Percentiles rank a stretch among this genome's conserved stretches.
Conservation (phyloP, 2,113 vertebrate genomes). For the Callopanchax toddi region DNA sequence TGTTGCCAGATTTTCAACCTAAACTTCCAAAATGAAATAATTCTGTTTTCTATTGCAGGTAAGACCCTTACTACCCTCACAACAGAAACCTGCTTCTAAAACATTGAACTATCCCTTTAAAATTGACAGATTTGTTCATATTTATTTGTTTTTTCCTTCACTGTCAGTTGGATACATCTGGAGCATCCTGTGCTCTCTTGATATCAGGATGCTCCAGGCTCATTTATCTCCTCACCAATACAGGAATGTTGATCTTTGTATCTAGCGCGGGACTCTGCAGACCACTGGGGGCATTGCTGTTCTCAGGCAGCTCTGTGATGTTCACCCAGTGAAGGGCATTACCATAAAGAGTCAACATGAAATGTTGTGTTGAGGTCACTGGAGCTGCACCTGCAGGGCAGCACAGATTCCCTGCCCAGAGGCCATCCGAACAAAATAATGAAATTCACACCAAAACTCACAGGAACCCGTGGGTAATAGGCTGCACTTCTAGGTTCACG, state of each 20-base stretch:
- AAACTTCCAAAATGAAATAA: too few species aligned
- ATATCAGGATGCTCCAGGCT: neutral
- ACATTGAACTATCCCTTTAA: too few species aligned
- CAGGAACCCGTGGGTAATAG: neutral
- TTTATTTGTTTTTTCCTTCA: too few species aligned
- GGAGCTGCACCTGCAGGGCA: constrained; percentile 36
- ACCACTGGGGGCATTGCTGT: constrained; percentile 10
- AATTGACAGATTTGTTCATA: too few species aligned
- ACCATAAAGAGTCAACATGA: constrained; percentile 33
- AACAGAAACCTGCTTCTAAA: neutral
- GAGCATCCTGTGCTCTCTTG: neutral
- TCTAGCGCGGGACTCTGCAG: constrained; percentile 16
- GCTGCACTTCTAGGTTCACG: neutral
- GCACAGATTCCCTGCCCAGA: constrained; percentile 3
- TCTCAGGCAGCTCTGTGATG: constrained; percentile 25
- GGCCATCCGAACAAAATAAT: constrained; percentile 17
- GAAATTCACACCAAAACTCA: constrained; percentile 1
- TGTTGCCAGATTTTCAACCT: too few species aligned
- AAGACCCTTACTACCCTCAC: too few species aligned
- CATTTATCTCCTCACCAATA: neutral
- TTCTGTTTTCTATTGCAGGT: too few species aligned
- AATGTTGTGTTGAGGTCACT: constrained; percentile 45
- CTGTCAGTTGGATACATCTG: neutral
- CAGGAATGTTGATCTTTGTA: constrained; percentile 21
- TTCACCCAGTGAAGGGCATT: constrained; percentile 34